Evolutionary conservation across 1,140 invertebrate genomes (phyloP), one percentile per base, ranked within the genome.

Genomic region (Polypedilum vanderplanki): DNA sequence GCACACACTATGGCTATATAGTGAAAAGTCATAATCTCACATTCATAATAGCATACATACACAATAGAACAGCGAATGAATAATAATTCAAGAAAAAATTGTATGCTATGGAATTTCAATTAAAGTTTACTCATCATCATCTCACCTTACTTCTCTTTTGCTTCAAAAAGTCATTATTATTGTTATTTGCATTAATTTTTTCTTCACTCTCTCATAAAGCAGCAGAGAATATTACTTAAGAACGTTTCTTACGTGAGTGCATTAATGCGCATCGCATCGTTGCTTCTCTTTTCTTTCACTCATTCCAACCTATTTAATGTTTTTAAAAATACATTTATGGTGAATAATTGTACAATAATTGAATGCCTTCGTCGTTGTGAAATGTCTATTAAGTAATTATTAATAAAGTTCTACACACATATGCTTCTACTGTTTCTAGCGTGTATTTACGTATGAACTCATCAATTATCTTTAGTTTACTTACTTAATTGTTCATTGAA

Each of bases 311-410:
- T 57, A 57, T 57, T 57, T 33, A 33, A 33, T 33, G 24, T 33
- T 33, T 33, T 57, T 57, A 57, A 57, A 57, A n/a, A 57, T 12
- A 46, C 8, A 46, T 12, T 46, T 12, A 46, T 46, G 41, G 2
- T 46, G 41, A 46, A 57, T 12, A 57, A 57, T 57, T 57, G 46
- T 57, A 57, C 12, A 57, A 57, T 57, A 57, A 57, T 57, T 57
- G 46, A 57, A 57, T 57, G 46, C 24, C 24, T 33, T 33, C 24
- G 24, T 33, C 24, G 46, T 57, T 12, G 46, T 57, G 12, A n/a
- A 57, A 57, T 57, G 46, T n/a, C 46, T 57, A 57, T 57, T 57
- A 57, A 57, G 46, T 57, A 57, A 57, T 57, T 57, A 57, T 57
- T 57, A 57, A 57, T 57, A 46, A 12, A 57, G n/a, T 15, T 12